Conservation (phyloP, 2,797 vertebrate species). For the Intellagama lesueurii region DNA sequence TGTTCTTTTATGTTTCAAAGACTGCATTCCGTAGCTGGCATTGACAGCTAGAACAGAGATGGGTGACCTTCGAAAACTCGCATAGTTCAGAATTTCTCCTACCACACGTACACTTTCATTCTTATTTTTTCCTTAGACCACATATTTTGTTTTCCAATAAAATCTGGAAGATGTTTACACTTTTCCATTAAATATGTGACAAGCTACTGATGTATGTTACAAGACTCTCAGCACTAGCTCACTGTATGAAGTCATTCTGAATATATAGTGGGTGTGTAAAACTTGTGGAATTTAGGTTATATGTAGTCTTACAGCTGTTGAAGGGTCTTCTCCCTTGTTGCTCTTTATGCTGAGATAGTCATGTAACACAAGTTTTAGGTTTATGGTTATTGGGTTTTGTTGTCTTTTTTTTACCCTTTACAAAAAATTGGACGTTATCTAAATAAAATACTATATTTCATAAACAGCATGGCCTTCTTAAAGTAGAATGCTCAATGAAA, state of each 20-base stretch:
- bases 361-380: conserved; percentile 65
- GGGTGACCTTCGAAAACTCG: conserved; percentile 33
- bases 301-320: conserved; percentile 37
- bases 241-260: conserved; percentile 27
- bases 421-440: background rate
- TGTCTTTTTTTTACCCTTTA: conserved; percentile 22
- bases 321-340: conserved; percentile 32
- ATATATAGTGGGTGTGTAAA: background rate
- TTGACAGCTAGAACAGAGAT: conserved; percentile 40
- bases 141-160: background rate
- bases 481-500: conserved; percentile 4
- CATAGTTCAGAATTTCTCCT: background rate
- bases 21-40: conserved; percentile 2
- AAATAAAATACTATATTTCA: conserved; percentile 35
- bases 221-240: conserved; percentile 10
- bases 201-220: background rate
- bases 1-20: conserved; percentile 47
- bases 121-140: background rate
- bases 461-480: conserved; percentile 3
- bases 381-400: background rate
- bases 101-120: background rate
- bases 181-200: conserved; percentile 8
- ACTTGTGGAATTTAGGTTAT: conserved; percentile 45
- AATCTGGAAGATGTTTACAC: conserved; percentile 48
- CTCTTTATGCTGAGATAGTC: conserved; percentile 45